phyloP scores from a whole-genome alignment of 2,113 vertebrate genomes.

The Notarius quadriscutis region DNA sequence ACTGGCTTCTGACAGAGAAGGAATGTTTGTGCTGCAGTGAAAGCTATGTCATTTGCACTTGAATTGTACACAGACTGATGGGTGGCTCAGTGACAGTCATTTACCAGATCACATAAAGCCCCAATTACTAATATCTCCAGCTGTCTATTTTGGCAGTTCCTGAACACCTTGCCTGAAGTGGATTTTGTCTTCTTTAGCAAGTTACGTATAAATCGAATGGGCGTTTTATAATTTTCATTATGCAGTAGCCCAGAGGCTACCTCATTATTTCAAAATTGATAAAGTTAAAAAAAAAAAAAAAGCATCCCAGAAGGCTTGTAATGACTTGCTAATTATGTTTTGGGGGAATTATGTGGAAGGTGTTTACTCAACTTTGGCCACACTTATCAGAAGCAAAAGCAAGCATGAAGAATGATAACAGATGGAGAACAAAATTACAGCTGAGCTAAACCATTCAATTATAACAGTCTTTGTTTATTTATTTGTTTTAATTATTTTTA shows the following conservation, averaged over 20 bases:
- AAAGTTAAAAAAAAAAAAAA: constrained; percentile 8
- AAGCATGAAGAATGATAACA: neutral
- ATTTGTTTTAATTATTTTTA: neutral
- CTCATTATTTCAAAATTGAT: constrained; percentile 33
- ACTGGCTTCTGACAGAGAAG: neutral
- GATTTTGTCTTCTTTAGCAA: constrained; percentile 1
- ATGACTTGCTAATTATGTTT: constrained; percentile 9
- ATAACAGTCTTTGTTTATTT: neutral
- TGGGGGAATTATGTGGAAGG: neutral
- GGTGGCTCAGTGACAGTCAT: constrained; percentile 4
- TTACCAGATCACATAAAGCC: neutral
- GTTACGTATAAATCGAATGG: constrained; percentile 25
- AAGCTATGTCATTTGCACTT: constrained; percentile 29
- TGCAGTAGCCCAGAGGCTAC: neutral
- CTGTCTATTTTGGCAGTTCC: neutral
- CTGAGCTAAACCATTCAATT: neutral
- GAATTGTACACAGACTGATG: constrained; percentile 22
- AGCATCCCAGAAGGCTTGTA: neutral
- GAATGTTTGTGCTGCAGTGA: neutral
- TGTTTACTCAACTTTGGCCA: constrained; percentile 3
- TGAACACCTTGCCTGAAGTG: constrained; percentile 15
- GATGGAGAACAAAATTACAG: neutral
- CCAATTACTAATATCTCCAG: neutral
- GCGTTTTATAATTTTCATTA: constrained; percentile 1
- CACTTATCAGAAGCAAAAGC: neutral